Evolutionary conservation across 2,113 vertebrate species (phyloP), one percentile per base, ranked within the genome.

Genomic region (Silurus asotus): DNA sequence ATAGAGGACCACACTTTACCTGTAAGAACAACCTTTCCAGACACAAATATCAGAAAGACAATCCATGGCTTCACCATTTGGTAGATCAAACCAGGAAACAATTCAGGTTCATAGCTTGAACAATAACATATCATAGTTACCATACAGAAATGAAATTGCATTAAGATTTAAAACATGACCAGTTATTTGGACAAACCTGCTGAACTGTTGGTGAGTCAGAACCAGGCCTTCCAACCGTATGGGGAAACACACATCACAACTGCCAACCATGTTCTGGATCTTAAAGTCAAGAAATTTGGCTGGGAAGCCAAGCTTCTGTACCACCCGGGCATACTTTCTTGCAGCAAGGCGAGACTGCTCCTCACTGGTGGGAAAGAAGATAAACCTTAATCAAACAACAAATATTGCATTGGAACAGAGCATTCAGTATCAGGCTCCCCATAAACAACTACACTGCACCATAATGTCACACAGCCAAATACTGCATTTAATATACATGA

Each of bases 191-290:
- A 28, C 80, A 0, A 94, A 97, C 97, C 97, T 99, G 95, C 96
- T 97, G 93, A 99, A 99, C 91, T 99, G 97, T 84, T 96, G 97
- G 89, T 99, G 98, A 17, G 96, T 96, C 37, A 99, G 94, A 28
- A 97, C 96, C 91, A 99, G 93, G 8, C 96, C 96, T 87, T 99
- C 98, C 90, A 99, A 92, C 2, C 96, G 93, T 92, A 99, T 98
- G 77, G 97, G 95, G 87, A 99, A 99, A 87, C 93, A 96, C 64
- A 99, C 97, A 0, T 99, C 98, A 80, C 98, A 99, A 92, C 97
- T 99, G 55, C 96, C 98, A 90, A 99, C 98, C 96, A 99, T 99
- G 89, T 99, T 99, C 94, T 99, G 97, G 88, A 99, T 97, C 92
- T 99, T 99, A 90, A 99, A 99, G 92, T 98, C 96, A 56, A 99